Base-by-base conservation (phyloP, 2,113 vertebrate genomes). In the Hippocampus guttulatus region DNA sequence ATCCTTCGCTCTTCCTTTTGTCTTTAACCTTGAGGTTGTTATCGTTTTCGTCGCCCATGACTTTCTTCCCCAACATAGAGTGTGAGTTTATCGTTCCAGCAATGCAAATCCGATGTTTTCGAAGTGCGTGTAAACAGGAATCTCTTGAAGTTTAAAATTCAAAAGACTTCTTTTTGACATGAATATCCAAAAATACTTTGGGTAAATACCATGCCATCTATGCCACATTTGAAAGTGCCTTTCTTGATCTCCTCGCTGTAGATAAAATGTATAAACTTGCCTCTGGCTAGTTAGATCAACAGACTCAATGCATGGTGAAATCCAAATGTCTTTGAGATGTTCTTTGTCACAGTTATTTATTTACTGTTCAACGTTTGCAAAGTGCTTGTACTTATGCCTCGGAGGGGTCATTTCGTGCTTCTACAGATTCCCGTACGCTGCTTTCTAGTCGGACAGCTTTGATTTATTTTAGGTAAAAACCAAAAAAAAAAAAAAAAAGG, bases 381-480 rank as follows among this genome's bases (percentile, higher is more conserved):
- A 68, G 47, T 23, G 21, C 11, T 65, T 1, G 2, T 18, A 10
- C 57, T 61, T 54, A 11, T 75, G 70, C 51, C 70, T 68, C 73
- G 47, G 79, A 70, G 30, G 20, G 69, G 69, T 70, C 11, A 45
- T 64, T 74, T 70, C 15, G 45, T 64, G 52, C 33, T 23, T 68
- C 65, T 57, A 67, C 75, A 25, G 76, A 70, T 75, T 64, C 65
- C 43, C 23, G 70, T 27, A 8, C 25, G 67, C 71, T 20, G 54
- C 66, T 78, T 77, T 62, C 80, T 73, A 87, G 75, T 75, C 49
- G 8, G 64, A 51, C 16, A 2, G 41, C 77, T 77, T 87, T 87
- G 77, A 85, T 81, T 81, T 71, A 21, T 73, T 84, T 75, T 77
- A 65, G 70, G 76, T 73, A 16, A 73, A 74, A 78, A 82, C 66